Base-by-base conservation (phyloP, 1,140 invertebrate species). In the Oryctes rhinoceros region DNA sequence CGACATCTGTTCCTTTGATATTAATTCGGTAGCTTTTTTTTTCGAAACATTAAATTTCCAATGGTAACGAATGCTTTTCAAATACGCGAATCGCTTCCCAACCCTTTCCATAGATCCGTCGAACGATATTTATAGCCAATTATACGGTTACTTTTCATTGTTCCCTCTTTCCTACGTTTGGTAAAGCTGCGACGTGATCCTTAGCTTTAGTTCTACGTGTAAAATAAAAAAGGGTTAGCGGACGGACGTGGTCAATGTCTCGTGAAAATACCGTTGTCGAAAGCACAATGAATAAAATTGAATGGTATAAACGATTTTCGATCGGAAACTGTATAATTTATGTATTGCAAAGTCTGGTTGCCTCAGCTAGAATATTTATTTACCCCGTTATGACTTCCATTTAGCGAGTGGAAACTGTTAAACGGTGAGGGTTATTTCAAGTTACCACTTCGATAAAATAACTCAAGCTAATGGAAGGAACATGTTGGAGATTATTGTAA, bases 1-100 rank as follows among this genome's bases (percentile, higher is more conserved):
- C 24, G 65, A 67, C 65, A 67, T 67, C 65, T 67, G 65, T 67
- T 67, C 65, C 65, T 67, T 62, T 67, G 18, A 30, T 13, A 24
- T 67, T 18, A 4, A 18, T 13, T 9, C 65, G 11, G 10, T 9
- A 11, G 10, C 18, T 24, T 20, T 67, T 83, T 84, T 84, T 84
- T 83, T 84, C 83, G 83, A 84, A 84, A 84, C 83, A 84, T 84
- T 84, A 84, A 84, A 81, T 84, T 83, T 84, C 74, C 24, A 15
- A 78, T 80, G 81, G 81, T 82, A 59, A 77, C 83, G 79, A 83
- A 84, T 84, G 39, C 76, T 81, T 77, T 83, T 83, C 79, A 79
- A 83, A 81, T 81, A 84, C 79, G 80, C 80, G 75, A 81, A 83
- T 82, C 78, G 81, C 75, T n/a, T 49, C 20, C 6, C 18, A 84